Conservation (phyloP, 2,797 vertebrate species). For the Scomberomorus guttatus region DNA sequence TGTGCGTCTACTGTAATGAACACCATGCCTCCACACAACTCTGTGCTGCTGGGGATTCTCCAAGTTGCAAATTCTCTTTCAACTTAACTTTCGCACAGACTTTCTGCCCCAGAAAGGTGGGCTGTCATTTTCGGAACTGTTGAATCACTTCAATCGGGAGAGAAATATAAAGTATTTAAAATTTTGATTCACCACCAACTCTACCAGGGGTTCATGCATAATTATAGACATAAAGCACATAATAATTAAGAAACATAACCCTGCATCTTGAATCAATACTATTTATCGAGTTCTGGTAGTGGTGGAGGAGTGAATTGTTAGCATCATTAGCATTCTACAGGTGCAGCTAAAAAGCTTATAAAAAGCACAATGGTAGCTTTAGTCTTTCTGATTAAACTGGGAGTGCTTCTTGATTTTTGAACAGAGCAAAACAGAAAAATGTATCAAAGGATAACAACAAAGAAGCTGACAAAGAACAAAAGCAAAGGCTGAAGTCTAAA, state of each 20-base stretch:
- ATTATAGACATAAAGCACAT: neutral
- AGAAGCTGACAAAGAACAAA: neutral
- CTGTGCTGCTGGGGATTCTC: constrained; percentile 46
- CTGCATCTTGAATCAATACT: too few relatives aligned
- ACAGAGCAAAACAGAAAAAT: neutral
- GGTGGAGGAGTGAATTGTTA: neutral
- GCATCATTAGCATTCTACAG: neutral
- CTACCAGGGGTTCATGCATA: too few relatives aligned
- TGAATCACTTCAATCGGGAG: neutral
- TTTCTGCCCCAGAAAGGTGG: constrained; percentile 42
- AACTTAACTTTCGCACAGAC: constrained; percentile 45
- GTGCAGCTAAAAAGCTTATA: neutral
- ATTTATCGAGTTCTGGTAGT: neutral
- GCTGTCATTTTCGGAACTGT: constrained; percentile 17
- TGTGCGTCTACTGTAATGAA: constrained; percentile 70
- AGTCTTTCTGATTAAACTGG: neutral
- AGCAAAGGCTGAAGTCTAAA: neutral
- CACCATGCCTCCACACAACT: constrained; percentile 34
- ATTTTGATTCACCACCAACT: too few relatives aligned
- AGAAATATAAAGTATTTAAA: neutral
- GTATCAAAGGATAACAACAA: neutral
- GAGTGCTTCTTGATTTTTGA: neutral
- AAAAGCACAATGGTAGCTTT: neutral
- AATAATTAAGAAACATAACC: neutral
- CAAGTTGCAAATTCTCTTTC: constrained; percentile 54